phyloP scores from a whole-genome alignment of 2,113 vertebrate genomes.

The Monopterus albus region DNA sequence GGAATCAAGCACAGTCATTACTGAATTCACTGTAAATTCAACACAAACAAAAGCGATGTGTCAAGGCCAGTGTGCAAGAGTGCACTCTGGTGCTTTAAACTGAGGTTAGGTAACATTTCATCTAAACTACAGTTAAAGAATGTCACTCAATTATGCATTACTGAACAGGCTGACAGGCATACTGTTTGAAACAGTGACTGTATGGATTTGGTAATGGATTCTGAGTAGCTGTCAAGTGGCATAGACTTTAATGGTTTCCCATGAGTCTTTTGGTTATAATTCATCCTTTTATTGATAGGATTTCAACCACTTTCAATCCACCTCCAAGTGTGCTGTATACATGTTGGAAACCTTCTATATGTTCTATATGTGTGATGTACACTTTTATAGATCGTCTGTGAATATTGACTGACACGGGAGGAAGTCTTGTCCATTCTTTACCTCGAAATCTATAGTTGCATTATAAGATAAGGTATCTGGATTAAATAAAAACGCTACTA shows the following conservation, averaged over 20 bases:
- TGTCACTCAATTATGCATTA: not conserved
- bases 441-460: no score
- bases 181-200: not conserved
- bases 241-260: not conserved
- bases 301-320: not conserved
- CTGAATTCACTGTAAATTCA: not conserved
- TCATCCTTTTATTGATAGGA: not conserved
- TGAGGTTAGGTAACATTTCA: not conserved
- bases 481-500: no score
- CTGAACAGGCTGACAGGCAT: not conserved
- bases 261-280: constrained; percentile 16
- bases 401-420: no score
- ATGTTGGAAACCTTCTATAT: no score
- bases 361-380: no score
- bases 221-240: constrained; percentile 24
- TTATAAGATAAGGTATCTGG: no score
- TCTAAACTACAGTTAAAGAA: not conserved
- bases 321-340: not conserved
- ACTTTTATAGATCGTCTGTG: no score
- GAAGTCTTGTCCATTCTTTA: no score
- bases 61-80: not conserved
- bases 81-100: not conserved
- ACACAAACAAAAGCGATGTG: no score
- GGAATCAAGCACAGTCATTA: not conserved
- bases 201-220: constrained; percentile 28